Conservation (phyloP, 2,888 invertebrate species). For the Malthinus seriepunctatus region DNA sequence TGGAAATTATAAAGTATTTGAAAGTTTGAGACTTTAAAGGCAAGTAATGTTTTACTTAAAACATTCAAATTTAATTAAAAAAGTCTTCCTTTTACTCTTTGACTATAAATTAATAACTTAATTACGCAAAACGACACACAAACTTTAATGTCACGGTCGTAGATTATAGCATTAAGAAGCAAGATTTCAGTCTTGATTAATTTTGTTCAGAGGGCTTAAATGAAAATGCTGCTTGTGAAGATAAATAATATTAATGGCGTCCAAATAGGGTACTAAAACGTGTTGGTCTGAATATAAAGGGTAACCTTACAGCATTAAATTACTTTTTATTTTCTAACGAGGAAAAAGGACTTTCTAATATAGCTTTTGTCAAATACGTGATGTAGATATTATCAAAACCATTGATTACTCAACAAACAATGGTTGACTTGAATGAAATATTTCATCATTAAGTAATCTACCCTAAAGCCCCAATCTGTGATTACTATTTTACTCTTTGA, state of each 20-base stretch:
- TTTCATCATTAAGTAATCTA: too few species aligned
- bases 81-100: conserved; percentile 18
- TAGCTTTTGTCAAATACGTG: neutral
- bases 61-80: conserved; percentile 28
- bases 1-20: conserved; percentile 18
- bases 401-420: neutral
- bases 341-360: conserved; percentile 1
- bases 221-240: conserved; percentile 20
- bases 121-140: conserved; percentile 29
- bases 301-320: conserved; percentile 6
- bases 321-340: conserved; percentile 8
- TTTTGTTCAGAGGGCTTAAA: conserved; percentile 21
- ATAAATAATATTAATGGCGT: conserved; percentile 23
- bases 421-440: too few species aligned
- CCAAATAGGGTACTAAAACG: conserved; percentile 19
- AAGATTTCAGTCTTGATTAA: conserved; percentile 27
- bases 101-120: conserved; percentile 31
- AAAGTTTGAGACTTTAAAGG: conserved; percentile 18
- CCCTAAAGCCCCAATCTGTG: too few species aligned
- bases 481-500: too few species aligned
- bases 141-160: conserved; percentile 27
- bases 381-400: neutral
- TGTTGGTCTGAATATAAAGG: conserved; percentile 11
- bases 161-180: conserved; percentile 26
- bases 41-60: conserved; percentile 21